These are phyloP conservation scores for Polymixis flavicincta DNA, from an alignment of 2,888 invertebrate genomes.

Conservation along the genomic window DNA sequence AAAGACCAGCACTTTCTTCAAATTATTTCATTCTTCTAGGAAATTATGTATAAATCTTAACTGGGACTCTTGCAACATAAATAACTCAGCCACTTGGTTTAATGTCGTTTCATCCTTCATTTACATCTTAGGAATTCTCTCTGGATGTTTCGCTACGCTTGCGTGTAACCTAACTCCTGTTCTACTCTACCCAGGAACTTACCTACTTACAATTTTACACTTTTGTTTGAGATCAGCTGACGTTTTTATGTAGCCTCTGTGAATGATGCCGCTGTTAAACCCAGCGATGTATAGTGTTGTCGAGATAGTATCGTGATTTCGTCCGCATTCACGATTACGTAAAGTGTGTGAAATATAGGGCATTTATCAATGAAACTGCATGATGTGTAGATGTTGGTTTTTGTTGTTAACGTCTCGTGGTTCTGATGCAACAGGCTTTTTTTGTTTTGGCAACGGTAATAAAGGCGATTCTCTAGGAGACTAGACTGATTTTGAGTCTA, in stretches of 20 bases:
- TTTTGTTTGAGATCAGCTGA: constrained; percentile 30
- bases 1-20: background rate
- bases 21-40: constrained; percentile 7
- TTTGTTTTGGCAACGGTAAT: constrained; percentile 43
- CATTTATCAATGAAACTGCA: constrained; percentile 69
- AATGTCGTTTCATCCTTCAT: constrained; percentile 57
- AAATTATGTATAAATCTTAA: constrained; percentile 41
- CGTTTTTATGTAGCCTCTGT: constrained; percentile 28
- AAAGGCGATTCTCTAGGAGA: constrained; percentile 16
- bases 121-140: constrained; percentile 63
- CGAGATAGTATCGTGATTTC: constrained; percentile 17
- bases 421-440: constrained; percentile 50
- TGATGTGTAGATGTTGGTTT: constrained; percentile 48
- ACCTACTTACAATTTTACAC: constrained; percentile 8
- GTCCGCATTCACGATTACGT: constrained; percentile 42
- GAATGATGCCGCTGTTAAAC: constrained; percentile 30
- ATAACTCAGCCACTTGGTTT: constrained; percentile 58
- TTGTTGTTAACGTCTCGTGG: constrained; percentile 42
- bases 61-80: constrained; percentile 43
- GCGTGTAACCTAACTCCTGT: constrained; percentile 67
- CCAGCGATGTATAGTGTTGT: constrained; percentile 55
- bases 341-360: constrained; percentile 71
- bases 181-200: constrained; percentile 37
- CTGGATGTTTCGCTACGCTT: constrained; percentile 59
- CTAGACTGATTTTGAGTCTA: background rate